Base-by-base conservation (phyloP, 35 echinoderm and acorn worm species). In the Acanthaster planci region DNA sequence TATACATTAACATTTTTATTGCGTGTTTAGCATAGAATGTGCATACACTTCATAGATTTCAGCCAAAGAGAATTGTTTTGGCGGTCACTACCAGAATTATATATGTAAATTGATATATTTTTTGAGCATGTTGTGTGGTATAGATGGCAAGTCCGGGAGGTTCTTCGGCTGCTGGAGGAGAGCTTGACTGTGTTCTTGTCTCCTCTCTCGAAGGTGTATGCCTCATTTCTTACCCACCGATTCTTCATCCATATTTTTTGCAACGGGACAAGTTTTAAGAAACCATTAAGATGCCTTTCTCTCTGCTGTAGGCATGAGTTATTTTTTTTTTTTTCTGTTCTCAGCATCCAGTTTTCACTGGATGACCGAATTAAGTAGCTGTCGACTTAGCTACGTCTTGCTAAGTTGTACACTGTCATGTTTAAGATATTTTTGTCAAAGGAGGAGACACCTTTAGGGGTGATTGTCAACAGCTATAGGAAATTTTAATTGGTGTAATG, bases 21-120 rank as follows among this genome's bases (percentile, higher is more conserved):
- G 64, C 30, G 64, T 72, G 64, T 72, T 26, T 72, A 27, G 18
- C 23, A 12, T 26, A 31, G 14, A 34, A 7, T 72, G 23, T 72
- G 14, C 64, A 72, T 26, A 72, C 64, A 72, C 22, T n/a, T 4
- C 42, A 47, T 12, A 47, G 4, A 47, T 29, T 21, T 26, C 30
- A 72, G 64, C 64, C 64, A 72, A 72, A 72, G 64, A 72, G 22
- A 72, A 72, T 27, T n/a, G 12, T 47, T 72, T 72, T 72, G 64
- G 64, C 64, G 64, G 64, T 72, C 27, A 31, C 26, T 31, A 72
- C 23, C 34, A 31, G 30, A 35, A 29, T 12, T 14, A 34, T 72
- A 72, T 72, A 72, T 72, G 30, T 72, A 31, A 27, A 31, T 26
- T 14, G 23, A 72, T 72, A 72, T 72, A 72, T 72, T 31, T 26